Conservation (phyloP, 2,888 invertebrate species). For the Teleiodes luculella region DNA sequence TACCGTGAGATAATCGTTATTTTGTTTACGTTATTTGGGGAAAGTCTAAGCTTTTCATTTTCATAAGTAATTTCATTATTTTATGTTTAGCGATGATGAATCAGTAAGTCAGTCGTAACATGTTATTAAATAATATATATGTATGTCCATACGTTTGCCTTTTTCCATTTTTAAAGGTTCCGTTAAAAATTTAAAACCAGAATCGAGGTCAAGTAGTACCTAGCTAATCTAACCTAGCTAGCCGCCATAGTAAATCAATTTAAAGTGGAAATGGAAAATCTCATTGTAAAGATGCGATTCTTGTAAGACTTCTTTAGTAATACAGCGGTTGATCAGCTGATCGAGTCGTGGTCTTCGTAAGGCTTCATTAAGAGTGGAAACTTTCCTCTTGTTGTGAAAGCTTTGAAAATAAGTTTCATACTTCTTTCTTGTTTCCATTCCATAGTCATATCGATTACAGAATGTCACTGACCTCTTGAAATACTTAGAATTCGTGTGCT, state of each 20-base stretch:
- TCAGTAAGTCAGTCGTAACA: too few species aligned
- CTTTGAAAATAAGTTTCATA: not conserved
- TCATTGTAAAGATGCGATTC: not conserved
- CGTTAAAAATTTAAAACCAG: too few species aligned
- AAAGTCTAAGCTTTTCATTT: too few species aligned
- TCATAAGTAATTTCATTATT: too few species aligned
- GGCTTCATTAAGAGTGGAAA: constrained; percentile 9
- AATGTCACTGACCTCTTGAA: not conserved
- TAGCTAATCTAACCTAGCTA: not conserved
- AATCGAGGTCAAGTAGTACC: too few species aligned
- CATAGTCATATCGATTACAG: not conserved
- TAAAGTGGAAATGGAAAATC: constrained; percentile 5
- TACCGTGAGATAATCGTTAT: too few species aligned
- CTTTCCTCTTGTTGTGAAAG: not conserved
- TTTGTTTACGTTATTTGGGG: too few species aligned
- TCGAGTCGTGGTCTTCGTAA: constrained; percentile 3
- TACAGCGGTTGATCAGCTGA: constrained; percentile 10
- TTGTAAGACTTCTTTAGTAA: constrained; percentile 5
- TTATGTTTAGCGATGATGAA: too few species aligned
- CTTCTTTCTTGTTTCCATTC: too few species aligned
- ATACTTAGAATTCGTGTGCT: not conserved
- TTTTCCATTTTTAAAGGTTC: too few species aligned
- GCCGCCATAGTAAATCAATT: not conserved
- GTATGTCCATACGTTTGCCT: too few species aligned
- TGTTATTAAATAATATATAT: too few species aligned